Base-by-base conservation (phyloP, 2,797 vertebrate genomes). In the Adrianichthys oophorus region DNA sequence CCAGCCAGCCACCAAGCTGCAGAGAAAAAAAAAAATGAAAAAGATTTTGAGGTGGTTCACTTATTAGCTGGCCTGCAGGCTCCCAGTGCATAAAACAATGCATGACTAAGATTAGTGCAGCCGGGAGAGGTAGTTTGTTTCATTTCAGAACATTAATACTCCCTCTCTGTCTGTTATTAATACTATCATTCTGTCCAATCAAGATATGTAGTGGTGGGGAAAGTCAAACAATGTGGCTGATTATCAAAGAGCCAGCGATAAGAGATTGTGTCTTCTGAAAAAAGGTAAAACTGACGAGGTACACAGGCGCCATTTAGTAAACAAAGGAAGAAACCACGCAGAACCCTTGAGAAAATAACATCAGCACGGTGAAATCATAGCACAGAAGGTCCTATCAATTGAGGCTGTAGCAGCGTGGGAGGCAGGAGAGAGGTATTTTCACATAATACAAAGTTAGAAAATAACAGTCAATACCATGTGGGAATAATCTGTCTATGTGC, bases 31-130 rank as follows among this genome's bases (percentile, higher is more conserved):
- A 63, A 54, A 62, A 74, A 68, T 12, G 10, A 10, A 37, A 75
- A 91, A 90, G 86, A 91, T 91, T 92, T 74, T 32, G 76, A 78
- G 79, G 95, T 94, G 69, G 62, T 62, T 94, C 96, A 96, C 93
- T 94, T 95, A 92, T 95, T 94, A 93, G 93, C 88, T 89, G 87
- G 88, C 90, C 90, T 77, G 78, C 92, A 89, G 82, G 89, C 82
- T 85, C 77, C 78, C 74, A 82, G 58, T 69, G 66, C 74, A n/a
- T 76, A 15, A 92, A 93, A 98, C 97, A 98, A 97, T 97, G 93
- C 86, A 84, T 74, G 72, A 74, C 95, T 94, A 95, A 94, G 94
- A 94, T 95, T 95, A 96, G 95, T 91, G 72, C 68, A 70, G 90
- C 88, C 92, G 91, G 90, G 88, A 83, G 82, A 85, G 64, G 73